These are phyloP conservation scores for Macrocentrus cingulum DNA, from an alignment of 1,140 invertebrate species.

Conservation along the genomic window DNA sequence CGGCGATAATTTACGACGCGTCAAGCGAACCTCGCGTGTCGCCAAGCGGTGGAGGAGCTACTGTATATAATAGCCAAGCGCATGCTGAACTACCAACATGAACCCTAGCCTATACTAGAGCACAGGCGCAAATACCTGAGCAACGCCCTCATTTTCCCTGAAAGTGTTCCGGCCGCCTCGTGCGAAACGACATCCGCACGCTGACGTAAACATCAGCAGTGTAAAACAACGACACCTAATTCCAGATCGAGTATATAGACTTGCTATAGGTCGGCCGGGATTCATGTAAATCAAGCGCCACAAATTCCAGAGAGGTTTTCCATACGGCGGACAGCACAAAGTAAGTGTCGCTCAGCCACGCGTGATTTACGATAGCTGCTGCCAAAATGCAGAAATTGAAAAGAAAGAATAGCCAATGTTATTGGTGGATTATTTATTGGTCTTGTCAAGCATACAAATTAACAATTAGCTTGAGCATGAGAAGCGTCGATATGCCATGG, in stretches of 20 bases:
- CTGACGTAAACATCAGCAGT: conserved; percentile 10
- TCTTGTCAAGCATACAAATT: conserved; percentile 2
- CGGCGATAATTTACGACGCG: conserved; percentile 53
- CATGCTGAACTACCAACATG: conserved; percentile 4
- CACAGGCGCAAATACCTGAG: conserved; percentile 14
- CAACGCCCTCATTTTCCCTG: conserved; percentile 14
- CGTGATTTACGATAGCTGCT: no score
- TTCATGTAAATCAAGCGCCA: conserved; percentile 17
- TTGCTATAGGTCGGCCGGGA: conserved; percentile 9
- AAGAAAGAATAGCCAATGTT: background rate
- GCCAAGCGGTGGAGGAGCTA: no score
- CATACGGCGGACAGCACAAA: conserved; percentile 1
- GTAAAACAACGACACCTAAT: conserved; percentile 21
- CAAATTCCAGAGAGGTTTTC: conserved; percentile 3
- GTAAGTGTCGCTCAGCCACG: conserved; percentile 8
- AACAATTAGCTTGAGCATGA: background rate
- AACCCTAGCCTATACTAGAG: background rate
- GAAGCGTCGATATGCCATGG: background rate
- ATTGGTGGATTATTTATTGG: background rate
- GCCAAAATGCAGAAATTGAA: background rate
- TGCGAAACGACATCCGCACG: conserved; percentile 6
- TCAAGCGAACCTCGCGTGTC: conserved; percentile 47
- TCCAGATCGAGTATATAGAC: conserved; percentile 14
- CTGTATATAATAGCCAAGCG: no score
- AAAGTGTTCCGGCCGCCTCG: conserved; percentile 6